A percentile compares a stretch with the other conserved stretches of the same genome.
phyloP scores from a whole-genome alignment of 1,140 invertebrate species.

The Scaptomyza hsui region DNA sequence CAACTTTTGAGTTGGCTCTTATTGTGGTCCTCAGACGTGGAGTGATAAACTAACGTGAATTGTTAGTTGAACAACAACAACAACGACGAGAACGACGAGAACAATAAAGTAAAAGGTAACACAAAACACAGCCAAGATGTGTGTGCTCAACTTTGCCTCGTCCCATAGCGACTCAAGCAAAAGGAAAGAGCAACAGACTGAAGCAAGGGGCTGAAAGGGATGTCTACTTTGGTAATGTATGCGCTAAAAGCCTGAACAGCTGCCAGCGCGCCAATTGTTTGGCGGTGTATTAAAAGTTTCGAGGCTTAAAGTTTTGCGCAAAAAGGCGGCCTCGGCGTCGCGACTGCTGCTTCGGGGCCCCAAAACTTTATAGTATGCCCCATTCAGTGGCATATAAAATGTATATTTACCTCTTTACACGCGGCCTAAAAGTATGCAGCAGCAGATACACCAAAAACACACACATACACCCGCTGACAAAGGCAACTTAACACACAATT shows the following conservation, averaged over 20 bases:
- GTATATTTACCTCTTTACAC: slow-evolving; percentile 63
- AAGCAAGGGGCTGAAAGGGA: slow-evolving; percentile 15
- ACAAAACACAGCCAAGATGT: slow-evolving; percentile 36
- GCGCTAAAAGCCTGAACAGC: slow-evolving; percentile 64
- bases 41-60: slow-evolving; percentile 42
- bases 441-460: slow-evolving; percentile 5
- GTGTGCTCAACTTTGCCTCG: slow-evolving; percentile 30
- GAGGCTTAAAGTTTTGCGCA: slow-evolving; percentile 68
- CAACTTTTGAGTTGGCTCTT: slow-evolving; percentile 7
- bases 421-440: slow-evolving; percentile 61
- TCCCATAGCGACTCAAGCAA: slow-evolving; percentile 24
- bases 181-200: slow-evolving; percentile 30
- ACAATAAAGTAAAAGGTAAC: slow-evolving; percentile 24
- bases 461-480: slow-evolving; percentile 38
- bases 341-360: slow-evolving; percentile 11
- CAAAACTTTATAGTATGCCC: slow-evolving; percentile 23
- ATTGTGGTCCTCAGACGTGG: slow-evolving; percentile 21
- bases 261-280: slow-evolving; percentile 53
- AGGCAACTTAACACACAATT: slow-evolving; percentile 78
- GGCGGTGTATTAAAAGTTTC: slow-evolving; percentile 76
- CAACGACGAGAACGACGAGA: slow-evolving; percentile 23
- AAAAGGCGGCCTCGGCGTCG: slow-evolving; percentile 38
- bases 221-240: slow-evolving; percentile 56
- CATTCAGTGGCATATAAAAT: slow-evolving; percentile 49
- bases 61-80: slow-evolving; percentile 45